These are phyloP conservation scores for Potamilus streckersoni DNA, from an alignment of 1,140 invertebrate species.

Conservation along the genomic window DNA sequence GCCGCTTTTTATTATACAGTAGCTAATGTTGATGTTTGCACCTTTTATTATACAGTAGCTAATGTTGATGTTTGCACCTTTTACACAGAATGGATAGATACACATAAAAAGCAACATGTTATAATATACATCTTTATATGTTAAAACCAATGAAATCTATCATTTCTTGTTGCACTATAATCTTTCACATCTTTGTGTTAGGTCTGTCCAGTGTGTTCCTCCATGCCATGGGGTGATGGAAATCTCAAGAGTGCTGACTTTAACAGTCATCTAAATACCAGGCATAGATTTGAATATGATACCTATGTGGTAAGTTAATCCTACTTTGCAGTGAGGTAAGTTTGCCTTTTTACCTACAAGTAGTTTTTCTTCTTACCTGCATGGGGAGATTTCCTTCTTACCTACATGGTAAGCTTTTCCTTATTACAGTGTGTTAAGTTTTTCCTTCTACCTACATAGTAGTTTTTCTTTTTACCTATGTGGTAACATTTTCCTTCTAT, in stretches of 20 bases:
- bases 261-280: constrained; percentile 58
- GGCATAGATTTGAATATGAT: constrained; percentile 66
- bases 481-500: neutral
- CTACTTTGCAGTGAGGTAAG: neutral
- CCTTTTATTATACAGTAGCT: neutral
- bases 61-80: neutral
- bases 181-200: constrained; percentile 27
- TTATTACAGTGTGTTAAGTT: neutral
- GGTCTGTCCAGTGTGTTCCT: constrained; percentile 63
- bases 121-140: neutral
- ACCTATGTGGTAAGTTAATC: constrained; percentile 61
- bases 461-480: neutral
- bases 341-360: neutral
- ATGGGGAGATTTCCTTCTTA: neutral
- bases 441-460: neutral
- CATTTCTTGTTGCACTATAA: neutral
- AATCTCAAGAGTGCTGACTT: constrained; percentile 54
- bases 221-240: constrained; percentile 67
- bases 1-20: no score
- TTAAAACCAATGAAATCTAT: neutral
- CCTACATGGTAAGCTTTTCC: neutral
- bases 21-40: neutral
- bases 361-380: neutral
- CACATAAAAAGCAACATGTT: neutral
- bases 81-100: neutral